Base-by-base conservation (phyloP, 2,888 invertebrate genomes). In the Pteria penguin region DNA sequence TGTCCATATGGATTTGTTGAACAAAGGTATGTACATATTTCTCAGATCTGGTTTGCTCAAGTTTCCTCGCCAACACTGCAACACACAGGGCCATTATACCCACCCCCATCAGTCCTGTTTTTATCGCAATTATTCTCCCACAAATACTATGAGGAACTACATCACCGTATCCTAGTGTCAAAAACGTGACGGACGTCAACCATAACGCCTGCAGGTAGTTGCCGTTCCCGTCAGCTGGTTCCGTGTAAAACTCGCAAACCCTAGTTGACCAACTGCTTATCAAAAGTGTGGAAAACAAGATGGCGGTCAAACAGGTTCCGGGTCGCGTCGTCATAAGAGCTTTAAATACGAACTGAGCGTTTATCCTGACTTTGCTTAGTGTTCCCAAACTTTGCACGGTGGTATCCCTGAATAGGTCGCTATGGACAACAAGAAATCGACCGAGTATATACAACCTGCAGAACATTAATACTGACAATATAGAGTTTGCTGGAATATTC, bases 371-470 rank as follows among this genome's bases (percentile, higher is more conserved):
- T 22, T 87, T 84, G 63, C 87, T 87, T 60, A 88, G 82, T 0
- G 88, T 85, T n/a, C 87, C 87, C 11, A 88, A 77, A 81, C 88
- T 88, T 70, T 88, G 88, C 0, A 88, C 87, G 2, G 87, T 87
- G 1, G 87, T 88, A 75, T 88, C 88, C 71, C 85, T 82, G 70
- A 88, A 86, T 11, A 88, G 76, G 29, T 83, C 85, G 70, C 87
- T 88, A 72, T 88, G 88, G 3, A 87, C 86, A 22, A 88, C 87
- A 14, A 88, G 79, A 75, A 86, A 86, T 8, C 87, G 72, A 62
- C 85, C 84, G 26, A 87, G 72, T 26, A 87, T 82, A 76, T 88
- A 88, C 0, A 88, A 78, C 54, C 88, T 76, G 57, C 86, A 72
- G 66, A 88, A 88, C 88, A 88, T 88, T 24, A 86, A 65, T 71